Evolutionary conservation across 2,888 invertebrate genomes (phyloP).

Genomic region (Rhingia campestris): DNA sequence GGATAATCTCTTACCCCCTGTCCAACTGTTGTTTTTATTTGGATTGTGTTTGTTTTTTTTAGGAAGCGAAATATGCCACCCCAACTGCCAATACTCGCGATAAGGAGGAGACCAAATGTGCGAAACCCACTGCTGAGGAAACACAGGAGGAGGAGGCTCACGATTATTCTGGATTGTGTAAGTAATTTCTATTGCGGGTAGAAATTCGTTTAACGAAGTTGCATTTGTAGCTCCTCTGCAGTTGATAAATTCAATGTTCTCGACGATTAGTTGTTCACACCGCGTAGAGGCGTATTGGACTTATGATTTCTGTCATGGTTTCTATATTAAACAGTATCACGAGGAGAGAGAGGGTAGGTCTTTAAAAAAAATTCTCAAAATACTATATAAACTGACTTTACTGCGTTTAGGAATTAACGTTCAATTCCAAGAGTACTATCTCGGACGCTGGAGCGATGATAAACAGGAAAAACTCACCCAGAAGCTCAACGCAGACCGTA

Average conservation of each 20-base stretch:
- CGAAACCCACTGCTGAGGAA: slow-evolving; percentile 87
- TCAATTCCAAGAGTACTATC: slow-evolving; percentile 91
- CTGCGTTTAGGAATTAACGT: slow-evolving; percentile 86
- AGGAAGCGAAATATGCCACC: slow-evolving; percentile 77
- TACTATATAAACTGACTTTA: too few relatives aligned
- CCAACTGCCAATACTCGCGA: slow-evolving; percentile 85
- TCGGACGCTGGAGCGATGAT: slow-evolving; percentile 90
- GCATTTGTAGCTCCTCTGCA: slow-evolving; percentile 87
- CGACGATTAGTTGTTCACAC: slow-evolving; percentile 91
- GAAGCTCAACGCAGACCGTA: slow-evolving; percentile 83
- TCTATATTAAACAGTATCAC: slow-evolving; percentile 95
- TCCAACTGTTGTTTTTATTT: not conserved
- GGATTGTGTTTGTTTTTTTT: not conserved
- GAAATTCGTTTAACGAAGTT: not conserved
- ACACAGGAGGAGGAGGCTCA: slow-evolving; percentile 80
- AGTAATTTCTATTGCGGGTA: slow-evolving; percentile 51
- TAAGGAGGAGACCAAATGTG: slow-evolving; percentile 92
- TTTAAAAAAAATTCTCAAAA: too few relatives aligned
- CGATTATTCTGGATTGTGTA: slow-evolving; percentile 79
- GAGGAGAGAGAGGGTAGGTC: slow-evolving; percentile 92
- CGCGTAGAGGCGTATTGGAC: slow-evolving; percentile 96
- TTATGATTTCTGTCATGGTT: slow-evolving; percentile 97
- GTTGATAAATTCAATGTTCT: slow-evolving; percentile 89
- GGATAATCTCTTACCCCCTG: not conserved
- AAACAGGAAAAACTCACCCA: slow-evolving; percentile 85